These are phyloP conservation scores for Lipophrys pholis DNA, from an alignment of 2,113 vertebrate species.

Conservation along the genomic window DNA sequence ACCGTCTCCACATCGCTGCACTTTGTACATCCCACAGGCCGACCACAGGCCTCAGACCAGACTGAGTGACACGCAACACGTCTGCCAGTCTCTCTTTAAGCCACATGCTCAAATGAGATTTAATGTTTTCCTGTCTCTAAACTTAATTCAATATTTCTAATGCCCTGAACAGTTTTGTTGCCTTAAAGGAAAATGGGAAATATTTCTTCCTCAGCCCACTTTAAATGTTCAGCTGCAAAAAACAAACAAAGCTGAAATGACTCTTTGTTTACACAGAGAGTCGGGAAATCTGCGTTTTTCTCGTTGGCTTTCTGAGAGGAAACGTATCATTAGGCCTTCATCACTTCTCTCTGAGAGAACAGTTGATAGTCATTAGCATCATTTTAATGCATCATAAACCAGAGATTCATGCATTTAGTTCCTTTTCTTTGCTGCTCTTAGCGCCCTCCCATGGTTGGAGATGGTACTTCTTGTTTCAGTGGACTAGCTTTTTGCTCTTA, in stretches of 20 bases:
- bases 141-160: slow-evolving; percentile 10
- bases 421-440: slow-evolving; percentile 17
- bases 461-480: slow-evolving; percentile 26
- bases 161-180: slow-evolving; percentile 19
- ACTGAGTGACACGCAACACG: slow-evolving; percentile 49
- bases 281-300: neutral
- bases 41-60: slow-evolving; percentile 63
- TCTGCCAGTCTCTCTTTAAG: slow-evolving; percentile 33
- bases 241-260: neutral
- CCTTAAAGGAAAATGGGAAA: neutral
- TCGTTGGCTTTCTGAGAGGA: neutral
- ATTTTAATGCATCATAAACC: neutral
- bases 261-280: neutral
- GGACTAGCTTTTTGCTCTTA: neutral
- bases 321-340: neutral
- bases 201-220: neutral
- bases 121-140: neutral
- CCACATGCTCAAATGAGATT: slow-evolving; percentile 29
- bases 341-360: neutral
- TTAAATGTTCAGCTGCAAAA: neutral
- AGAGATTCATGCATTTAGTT: neutral
- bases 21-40: slow-evolving; percentile 36
- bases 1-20: slow-evolving; percentile 39
- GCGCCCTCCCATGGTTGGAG: slow-evolving; percentile 59
- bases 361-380: neutral